Conservation (phyloP, 37 sponge, comb jelly and placozoan genomes). For the Cladorhizidae sp. region DNA sequence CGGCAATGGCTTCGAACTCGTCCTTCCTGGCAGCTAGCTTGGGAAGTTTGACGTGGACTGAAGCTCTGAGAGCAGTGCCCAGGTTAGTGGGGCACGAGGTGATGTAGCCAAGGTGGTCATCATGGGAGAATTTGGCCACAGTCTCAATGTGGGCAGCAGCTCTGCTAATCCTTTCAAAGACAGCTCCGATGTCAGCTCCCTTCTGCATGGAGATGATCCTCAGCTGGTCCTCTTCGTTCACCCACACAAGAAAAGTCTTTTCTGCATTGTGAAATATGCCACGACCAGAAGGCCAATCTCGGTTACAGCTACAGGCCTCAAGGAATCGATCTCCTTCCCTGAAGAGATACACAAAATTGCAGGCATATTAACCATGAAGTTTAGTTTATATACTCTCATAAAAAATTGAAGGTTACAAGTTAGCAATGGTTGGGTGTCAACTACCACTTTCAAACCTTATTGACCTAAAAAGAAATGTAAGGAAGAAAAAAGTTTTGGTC, state of each 20-base stretch:
- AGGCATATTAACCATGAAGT: too few relatives aligned
- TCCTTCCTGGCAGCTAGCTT: constrained; percentile 57
- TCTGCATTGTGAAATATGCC: constrained; percentile 79
- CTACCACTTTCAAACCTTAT: too few relatives aligned
- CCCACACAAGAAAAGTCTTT: constrained; percentile 80
- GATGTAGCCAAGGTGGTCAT: constrained; percentile 86
- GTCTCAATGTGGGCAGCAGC: constrained; percentile 60
- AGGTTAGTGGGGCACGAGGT: constrained; percentile 90
- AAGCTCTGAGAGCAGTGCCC: constrained; percentile 85
- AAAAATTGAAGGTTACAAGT: too few relatives aligned
- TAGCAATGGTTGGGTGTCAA: too few relatives aligned
- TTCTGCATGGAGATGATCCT: constrained; percentile 95
- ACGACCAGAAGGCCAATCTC: constrained; percentile 89
- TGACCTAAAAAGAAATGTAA: too few relatives aligned
- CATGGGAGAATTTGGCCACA: constrained; percentile 71
- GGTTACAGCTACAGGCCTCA: constrained; percentile 65
- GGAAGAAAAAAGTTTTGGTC: too few relatives aligned
- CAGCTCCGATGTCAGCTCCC: constrained; percentile 79
- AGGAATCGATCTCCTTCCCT: constrained; percentile 66
- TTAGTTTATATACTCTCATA: too few relatives aligned
- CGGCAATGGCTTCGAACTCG: constrained; percentile 58
- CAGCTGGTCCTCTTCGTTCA: constrained; percentile 94
- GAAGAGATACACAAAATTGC: constrained; percentile 14
- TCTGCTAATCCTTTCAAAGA: constrained; percentile 58
- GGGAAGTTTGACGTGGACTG: constrained; percentile 84